Conservation (phyloP, 2,113 vertebrate species). For the Syngnathus scovelli region DNA sequence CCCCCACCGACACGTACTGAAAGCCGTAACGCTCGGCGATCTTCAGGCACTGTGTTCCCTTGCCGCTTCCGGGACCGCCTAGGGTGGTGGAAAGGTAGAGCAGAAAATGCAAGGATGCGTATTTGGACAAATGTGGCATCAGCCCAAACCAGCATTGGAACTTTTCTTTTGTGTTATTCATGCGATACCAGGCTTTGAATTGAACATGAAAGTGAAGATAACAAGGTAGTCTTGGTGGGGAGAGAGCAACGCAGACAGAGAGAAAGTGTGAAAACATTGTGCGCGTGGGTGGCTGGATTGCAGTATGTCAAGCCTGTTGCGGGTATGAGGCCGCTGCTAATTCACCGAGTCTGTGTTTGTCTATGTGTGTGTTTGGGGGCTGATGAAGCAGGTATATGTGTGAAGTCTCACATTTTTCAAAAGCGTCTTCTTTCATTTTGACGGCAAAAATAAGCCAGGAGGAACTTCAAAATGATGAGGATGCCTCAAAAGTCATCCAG, state of each 20-base stretch:
- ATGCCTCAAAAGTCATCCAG: not conserved
- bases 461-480: not conserved
- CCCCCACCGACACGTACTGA: constrained; percentile 93
- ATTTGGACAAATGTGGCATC: too few species aligned
- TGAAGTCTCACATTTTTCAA: constrained; percentile 42
- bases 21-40: constrained; percentile 94
- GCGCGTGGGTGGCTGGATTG: constrained; percentile 33
- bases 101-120: too few species aligned
- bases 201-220: too few species aligned
- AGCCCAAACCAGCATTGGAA: too few species aligned
- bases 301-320: constrained; percentile 7
- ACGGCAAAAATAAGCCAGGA: not conserved
- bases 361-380: constrained; percentile 7
- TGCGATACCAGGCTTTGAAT: too few species aligned
- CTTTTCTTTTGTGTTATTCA: too few species aligned
- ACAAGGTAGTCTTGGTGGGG: too few species aligned
- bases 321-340: constrained; percentile 7
- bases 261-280: constrained; percentile 44
- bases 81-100: constrained; percentile 16
- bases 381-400: constrained; percentile 47
- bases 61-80: constrained; percentile 97
- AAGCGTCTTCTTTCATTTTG: constrained; percentile 16
- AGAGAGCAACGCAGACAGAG: constrained; percentile 4
- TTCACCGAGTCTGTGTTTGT: not conserved
- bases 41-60: constrained; percentile 96